These are phyloP conservation scores for Strigamia maritima DNA, from an alignment of 2,888 invertebrate genomes.

Conservation along the genomic window DNA sequence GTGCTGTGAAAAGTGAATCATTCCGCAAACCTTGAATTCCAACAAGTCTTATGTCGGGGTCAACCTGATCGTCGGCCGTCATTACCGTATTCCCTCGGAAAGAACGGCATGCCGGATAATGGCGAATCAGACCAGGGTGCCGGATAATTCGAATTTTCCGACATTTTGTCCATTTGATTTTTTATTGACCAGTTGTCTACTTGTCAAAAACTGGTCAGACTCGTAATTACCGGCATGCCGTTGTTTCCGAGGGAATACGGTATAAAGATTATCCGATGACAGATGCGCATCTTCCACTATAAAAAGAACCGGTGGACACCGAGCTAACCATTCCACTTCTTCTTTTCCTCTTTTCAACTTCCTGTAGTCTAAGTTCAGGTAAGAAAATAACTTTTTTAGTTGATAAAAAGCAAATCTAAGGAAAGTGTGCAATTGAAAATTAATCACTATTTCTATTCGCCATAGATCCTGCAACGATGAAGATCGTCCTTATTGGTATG, in stretches of 20 bases:
- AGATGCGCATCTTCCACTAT: not conserved
- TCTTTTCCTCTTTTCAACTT: not conserved
- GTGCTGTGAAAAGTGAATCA: not conserved
- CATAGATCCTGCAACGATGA: constrained; percentile 8
- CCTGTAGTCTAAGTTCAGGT: not conserved
- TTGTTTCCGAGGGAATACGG: no score
- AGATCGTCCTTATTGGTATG: constrained; percentile 2
- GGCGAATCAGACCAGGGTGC: no score
- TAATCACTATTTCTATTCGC: not conserved
- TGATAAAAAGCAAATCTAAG: not conserved
- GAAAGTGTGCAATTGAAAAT: not conserved
- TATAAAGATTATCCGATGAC: not conserved
- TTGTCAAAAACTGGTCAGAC: no score
- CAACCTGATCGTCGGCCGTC: constrained; percentile 11
- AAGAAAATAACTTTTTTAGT: not conserved
- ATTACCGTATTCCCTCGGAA: no score
- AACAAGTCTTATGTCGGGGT: not conserved
- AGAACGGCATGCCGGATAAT: no score
- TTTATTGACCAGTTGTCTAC: no score
- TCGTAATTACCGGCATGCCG: no score
- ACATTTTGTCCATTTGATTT: no score
- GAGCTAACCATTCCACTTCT: not conserved
- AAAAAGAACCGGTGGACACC: not conserved
- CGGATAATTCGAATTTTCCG: no score
- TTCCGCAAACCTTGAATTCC: not conserved